Conservation (phyloP, 1,140 invertebrate genomes). For the Bombus difficillimus region DNA sequence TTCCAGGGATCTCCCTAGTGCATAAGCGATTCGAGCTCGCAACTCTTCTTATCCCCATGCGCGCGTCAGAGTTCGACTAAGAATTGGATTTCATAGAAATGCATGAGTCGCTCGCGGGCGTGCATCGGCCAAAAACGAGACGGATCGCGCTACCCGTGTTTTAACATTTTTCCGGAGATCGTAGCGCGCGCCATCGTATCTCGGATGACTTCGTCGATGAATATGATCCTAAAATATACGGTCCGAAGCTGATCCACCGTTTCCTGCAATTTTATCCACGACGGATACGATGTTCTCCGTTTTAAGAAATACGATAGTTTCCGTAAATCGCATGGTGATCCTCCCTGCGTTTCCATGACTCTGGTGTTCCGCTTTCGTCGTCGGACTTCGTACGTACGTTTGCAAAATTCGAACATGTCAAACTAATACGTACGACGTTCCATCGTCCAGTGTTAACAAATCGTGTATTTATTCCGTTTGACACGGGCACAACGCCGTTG, state of each 20-base stretch:
- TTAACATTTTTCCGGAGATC: slow-evolving; percentile 2
- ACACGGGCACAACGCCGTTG: neutral
- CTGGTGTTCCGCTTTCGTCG: neutral
- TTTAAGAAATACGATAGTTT: neutral
- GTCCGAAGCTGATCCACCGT: neutral
- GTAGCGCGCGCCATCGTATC: neutral
- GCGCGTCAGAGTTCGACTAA: slow-evolving; percentile 40
- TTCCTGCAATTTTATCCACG: neutral
- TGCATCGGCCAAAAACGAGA: neutral
- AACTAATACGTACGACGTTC: neutral
- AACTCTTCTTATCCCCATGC: neutral
- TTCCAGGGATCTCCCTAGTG: neutral
- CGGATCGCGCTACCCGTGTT: neutral
- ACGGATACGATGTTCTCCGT: neutral
- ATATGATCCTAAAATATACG: slow-evolving; percentile 13
- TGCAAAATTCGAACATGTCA: neutral
- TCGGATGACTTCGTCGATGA: neutral
- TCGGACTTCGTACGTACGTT: neutral
- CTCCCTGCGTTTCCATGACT: neutral
- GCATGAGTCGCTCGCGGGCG: slow-evolving; percentile 30
- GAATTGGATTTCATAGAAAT: slow-evolving; percentile 60
- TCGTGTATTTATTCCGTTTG: slow-evolving; percentile 10
- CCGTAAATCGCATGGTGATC: neutral
- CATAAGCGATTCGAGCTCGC: slow-evolving; percentile 15
- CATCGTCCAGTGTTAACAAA: neutral